Evolutionary conservation across 2,888 invertebrate species (phyloP).

Genomic region (Pyrocoelia pectoralis): DNA sequence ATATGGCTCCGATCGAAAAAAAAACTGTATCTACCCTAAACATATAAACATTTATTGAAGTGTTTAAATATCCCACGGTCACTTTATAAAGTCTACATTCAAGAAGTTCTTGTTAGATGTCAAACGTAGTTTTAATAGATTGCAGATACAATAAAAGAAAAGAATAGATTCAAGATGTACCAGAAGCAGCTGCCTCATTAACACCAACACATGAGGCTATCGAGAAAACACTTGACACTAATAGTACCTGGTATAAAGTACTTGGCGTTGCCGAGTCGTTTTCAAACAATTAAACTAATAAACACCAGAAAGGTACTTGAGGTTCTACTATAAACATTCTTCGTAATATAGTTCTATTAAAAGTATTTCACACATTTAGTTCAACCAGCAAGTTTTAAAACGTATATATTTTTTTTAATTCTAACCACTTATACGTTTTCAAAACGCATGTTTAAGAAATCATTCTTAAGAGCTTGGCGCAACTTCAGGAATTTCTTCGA

Average conservation of each 20-base stretch:
- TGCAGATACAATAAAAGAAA: conserved; percentile 33
- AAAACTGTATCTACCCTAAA: conserved; percentile 5
- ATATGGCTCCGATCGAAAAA: too few species aligned
- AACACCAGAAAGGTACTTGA: conserved; percentile 24
- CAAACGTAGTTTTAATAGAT: conserved; percentile 32
- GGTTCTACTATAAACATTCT: conserved; percentile 12
- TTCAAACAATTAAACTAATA: conserved; percentile 35
- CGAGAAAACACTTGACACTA: conserved; percentile 35
- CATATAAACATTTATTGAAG: conserved; percentile 16
- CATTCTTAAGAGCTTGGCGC: too few species aligned
- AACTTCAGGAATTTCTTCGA: too few species aligned
- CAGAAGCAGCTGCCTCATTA: conserved; percentile 37
- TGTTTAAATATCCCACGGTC: conserved; percentile 32
- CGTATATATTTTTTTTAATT: too few species aligned
- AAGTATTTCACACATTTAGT: background rate
- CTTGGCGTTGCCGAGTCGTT: conserved; percentile 32
- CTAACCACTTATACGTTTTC: too few species aligned
- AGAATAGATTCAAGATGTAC: conserved; percentile 33
- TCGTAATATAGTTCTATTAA: conserved; percentile 6
- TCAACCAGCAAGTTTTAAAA: too few species aligned
- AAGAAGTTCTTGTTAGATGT: conserved; percentile 31
- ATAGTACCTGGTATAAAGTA: conserved; percentile 33
- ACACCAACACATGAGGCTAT: conserved; percentile 36
- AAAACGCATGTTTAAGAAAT: too few species aligned
- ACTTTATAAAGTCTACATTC: conserved; percentile 29